phyloP scores from a whole-genome alignment of 2,113 vertebrate species.

The Caranx melampygus region DNA sequence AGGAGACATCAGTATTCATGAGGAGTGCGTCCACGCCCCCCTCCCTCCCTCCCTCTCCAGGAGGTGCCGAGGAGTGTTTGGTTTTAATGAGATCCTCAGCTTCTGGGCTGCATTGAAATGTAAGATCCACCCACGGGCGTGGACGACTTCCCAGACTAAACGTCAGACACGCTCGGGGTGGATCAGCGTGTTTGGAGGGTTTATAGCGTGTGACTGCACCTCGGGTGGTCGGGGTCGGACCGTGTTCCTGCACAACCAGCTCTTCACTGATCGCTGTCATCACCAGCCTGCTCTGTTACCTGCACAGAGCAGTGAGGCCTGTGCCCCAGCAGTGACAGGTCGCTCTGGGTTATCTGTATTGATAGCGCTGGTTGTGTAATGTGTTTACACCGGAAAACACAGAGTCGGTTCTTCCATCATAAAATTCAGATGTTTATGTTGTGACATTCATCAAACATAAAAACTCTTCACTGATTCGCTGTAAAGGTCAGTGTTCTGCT shows the following conservation, averaged over 20 bases:
- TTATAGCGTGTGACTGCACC: background rate
- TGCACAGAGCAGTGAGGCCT: too few species aligned
- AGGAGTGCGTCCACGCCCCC: background rate
- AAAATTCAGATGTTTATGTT: too few species aligned
- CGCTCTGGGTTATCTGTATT: too few species aligned
- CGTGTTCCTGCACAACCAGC: background rate
- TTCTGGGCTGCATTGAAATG: slow-evolving; percentile 46
- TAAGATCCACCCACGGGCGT: slow-evolving; percentile 20
- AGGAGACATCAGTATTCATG: slow-evolving; percentile 52
- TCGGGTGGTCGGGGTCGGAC: background rate
- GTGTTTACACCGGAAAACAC: too few species aligned
- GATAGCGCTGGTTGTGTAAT: too few species aligned
- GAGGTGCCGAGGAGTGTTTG: slow-evolving; percentile 44
- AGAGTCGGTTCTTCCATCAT: too few species aligned
- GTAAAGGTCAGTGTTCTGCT: too few species aligned
- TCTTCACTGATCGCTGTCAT: too few species aligned
- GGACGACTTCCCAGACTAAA: slow-evolving; percentile 32
- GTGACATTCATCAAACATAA: too few species aligned
- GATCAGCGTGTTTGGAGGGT: slow-evolving; percentile 14
- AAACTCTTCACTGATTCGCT: too few species aligned
- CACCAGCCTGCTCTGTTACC: too few species aligned
- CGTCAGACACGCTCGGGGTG: slow-evolving; percentile 15
- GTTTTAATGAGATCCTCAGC: slow-evolving; percentile 67
- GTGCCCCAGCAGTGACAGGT: too few species aligned
- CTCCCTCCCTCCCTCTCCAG: slow-evolving; percentile 1